phyloP scores from a whole-genome alignment of 92 coral and sea anemone genomes.

The Palythoa heliodiscus region DNA sequence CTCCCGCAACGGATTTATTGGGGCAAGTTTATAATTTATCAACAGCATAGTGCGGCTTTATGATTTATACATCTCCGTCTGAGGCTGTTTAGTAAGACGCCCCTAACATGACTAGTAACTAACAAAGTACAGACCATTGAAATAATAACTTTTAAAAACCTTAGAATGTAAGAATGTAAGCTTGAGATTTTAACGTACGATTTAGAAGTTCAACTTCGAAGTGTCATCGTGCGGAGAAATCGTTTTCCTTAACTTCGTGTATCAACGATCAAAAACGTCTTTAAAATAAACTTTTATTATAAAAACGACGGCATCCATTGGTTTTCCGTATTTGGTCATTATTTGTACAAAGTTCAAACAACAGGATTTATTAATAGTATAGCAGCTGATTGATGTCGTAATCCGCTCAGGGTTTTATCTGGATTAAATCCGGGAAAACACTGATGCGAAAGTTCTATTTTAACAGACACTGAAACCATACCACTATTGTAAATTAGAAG shows the following conservation, averaged over 20 bases:
- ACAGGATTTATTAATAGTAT: neutral
- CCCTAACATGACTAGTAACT: too few relatives aligned
- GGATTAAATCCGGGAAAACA: constrained; percentile 33
- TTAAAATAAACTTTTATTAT: neutral
- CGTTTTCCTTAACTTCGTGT: neutral
- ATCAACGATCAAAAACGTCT: neutral
- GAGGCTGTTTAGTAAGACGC: too few relatives aligned
- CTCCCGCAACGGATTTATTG: too few relatives aligned
- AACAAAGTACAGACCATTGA: too few relatives aligned
- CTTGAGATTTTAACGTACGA: too few relatives aligned
- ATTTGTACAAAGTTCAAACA: constrained; percentile 28
- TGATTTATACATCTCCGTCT: too few relatives aligned
- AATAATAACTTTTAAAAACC: too few relatives aligned
- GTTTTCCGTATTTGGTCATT: constrained; percentile 15
- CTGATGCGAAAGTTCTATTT: neutral
- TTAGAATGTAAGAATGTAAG: too few relatives aligned
- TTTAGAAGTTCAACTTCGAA: too few relatives aligned
- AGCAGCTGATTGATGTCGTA: constrained; percentile 8
- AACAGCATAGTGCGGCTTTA: too few relatives aligned
- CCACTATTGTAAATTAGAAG: neutral
- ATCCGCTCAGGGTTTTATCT: constrained; percentile 5
- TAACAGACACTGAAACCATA: constrained; percentile 1
- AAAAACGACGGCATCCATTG: neutral
- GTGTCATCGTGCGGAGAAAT: too few relatives aligned
- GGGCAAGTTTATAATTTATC: too few relatives aligned